Conservation (phyloP, 2,113 vertebrate genomes). For the Campylomormyrus tamandua region DNA sequence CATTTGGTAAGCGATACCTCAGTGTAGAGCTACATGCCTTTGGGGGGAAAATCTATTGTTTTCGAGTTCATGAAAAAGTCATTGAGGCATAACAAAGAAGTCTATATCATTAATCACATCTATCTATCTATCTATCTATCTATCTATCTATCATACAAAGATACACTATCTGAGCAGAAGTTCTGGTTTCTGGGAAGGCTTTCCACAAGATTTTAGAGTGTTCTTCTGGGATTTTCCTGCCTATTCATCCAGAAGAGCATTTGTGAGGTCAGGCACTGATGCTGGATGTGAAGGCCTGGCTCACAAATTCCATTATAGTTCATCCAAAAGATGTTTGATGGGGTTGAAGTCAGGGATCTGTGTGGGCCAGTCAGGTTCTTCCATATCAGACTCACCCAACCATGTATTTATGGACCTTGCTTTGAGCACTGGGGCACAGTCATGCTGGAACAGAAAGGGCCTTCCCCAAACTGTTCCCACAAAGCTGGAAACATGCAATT, state of each 20-base stretch:
- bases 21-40: background rate
- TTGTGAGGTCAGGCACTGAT: background rate
- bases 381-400: background rate
- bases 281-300: background rate
- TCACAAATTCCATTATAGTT: background rate
- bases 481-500: background rate
- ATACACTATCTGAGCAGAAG: background rate
- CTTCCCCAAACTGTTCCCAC: background rate
- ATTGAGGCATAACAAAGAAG: background rate
- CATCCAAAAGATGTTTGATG: background rate
- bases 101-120: background rate
- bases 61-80: background rate
- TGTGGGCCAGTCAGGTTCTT: background rate
- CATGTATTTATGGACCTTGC: background rate
- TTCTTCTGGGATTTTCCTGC: background rate
- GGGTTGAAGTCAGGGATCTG: background rate
- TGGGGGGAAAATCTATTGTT: background rate
- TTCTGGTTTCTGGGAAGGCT: background rate
- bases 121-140: background rate
- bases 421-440: background rate
- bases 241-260: background rate
- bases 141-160: background rate
- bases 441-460: background rate
- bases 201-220: background rate
- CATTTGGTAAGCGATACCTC: background rate